Evolutionary conservation across 2,113 vertebrate genomes (phyloP).

Genomic region (Siniperca chuatsi): DNA sequence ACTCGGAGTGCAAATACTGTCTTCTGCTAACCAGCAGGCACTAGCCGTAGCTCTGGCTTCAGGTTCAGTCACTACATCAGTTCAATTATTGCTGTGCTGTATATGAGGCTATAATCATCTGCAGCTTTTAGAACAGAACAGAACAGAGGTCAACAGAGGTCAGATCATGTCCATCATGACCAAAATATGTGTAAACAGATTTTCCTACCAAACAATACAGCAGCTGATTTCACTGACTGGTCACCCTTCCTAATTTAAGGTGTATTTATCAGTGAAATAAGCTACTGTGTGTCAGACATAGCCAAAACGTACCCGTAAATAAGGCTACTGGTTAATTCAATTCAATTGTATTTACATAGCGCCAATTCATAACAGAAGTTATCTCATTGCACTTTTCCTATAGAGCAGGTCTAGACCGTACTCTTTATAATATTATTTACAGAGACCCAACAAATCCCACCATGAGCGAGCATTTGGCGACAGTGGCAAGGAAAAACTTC

Average conservation of each 20-base stretch:
- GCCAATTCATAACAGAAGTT: no score
- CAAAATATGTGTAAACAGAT: neutral
- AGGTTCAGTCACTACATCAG: slow-evolving; percentile 73
- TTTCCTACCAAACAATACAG: neutral
- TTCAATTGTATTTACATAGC: no score
- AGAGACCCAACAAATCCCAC: no score
- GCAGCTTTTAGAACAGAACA: neutral
- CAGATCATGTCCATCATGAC: neutral
- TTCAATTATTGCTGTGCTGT: neutral
- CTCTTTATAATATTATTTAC: no score
- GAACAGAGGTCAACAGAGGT: neutral
- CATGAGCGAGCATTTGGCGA: no score
- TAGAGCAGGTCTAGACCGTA: no score
- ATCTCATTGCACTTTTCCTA: no score
- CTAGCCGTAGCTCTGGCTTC: slow-evolving; percentile 88
- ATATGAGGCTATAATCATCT: neutral
- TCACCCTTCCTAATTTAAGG: neutral
- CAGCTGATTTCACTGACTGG: neutral
- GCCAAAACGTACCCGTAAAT: neutral
- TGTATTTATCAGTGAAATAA: slow-evolving; percentile 12
- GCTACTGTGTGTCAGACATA: neutral
- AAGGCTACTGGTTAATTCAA: no score
- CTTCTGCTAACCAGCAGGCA: slow-evolving; percentile 86
- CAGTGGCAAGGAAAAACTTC: no score
- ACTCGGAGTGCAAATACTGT: slow-evolving; percentile 87